These are phyloP conservation scores for Watsonalla binaria DNA, from an alignment of 2,888 invertebrate genomes.

Conservation along the genomic window DNA sequence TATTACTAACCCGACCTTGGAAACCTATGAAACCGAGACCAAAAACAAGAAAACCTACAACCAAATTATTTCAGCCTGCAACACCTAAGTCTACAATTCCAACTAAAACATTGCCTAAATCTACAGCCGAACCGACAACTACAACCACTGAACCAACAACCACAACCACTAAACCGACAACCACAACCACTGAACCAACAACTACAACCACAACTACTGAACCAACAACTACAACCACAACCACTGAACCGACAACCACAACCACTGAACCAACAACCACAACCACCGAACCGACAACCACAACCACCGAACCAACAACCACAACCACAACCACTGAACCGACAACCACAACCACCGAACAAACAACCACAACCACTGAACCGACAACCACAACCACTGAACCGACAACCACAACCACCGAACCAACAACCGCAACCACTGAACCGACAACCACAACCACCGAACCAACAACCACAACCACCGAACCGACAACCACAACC, in stretches of 20 bases:
- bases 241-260: slow-evolving; percentile 4
- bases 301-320: slow-evolving; percentile 3
- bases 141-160: slow-evolving; percentile 6
- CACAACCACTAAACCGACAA: slow-evolving; percentile 7
- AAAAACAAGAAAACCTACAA: neutral
- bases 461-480: neutral
- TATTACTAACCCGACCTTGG: too few relatives aligned
- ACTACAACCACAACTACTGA: slow-evolving; percentile 14
- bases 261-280: too few relatives aligned
- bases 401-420: slow-evolving; percentile 2
- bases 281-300: neutral
- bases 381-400: slow-evolving; percentile 6
- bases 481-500: neutral
- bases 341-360: slow-evolving; percentile 2
- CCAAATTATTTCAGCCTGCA: slow-evolving; percentile 4
- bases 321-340: slow-evolving; percentile 11
- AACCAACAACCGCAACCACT: neutral
- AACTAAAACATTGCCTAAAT: slow-evolving; percentile 6
- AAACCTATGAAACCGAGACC: neutral
- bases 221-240: slow-evolving; percentile 4
- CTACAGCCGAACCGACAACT: slow-evolving; percentile 9
- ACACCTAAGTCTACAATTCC: slow-evolving; percentile 9
- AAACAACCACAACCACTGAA: too few relatives aligned
- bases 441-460: slow-evolving; percentile 8
- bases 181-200: slow-evolving; percentile 9